Evolutionary conservation across 2,888 invertebrate genomes (phyloP), one percentile per base, ranked within the genome.

Genomic region (Tenthredo amoena): DNA sequence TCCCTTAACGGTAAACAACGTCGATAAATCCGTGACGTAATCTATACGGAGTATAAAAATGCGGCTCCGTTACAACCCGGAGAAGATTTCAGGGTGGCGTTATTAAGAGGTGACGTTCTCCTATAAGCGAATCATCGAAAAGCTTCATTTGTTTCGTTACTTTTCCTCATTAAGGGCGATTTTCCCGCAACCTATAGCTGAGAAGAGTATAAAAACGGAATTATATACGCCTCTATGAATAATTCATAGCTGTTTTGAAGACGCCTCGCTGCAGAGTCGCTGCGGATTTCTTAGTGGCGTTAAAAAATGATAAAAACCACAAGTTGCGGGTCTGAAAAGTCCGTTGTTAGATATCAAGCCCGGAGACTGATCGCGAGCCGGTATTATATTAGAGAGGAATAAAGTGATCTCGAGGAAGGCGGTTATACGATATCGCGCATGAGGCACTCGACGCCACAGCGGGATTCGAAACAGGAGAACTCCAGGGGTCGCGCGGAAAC

Each of bases 1-100:
- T 79, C 83, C 68, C 68, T 68, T 47, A 71, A 68, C 83, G 83
- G 81, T 81, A 81, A 83, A 83, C 68, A 83, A 83, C 47, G 68
- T 68, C 83, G 83, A 83, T 83, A 83, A 83, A 83, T 83, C 58
- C 31, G 68, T 83, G 26, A 34, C 83, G 47, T 71, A 50, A 83
- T 83, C 83, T 50, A 62, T n/a, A 50, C 31, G 21, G 31, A 77
- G 77, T 50, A 47, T 50, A 40, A 62, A 9, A n/a, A 34, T 77
- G 50, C 68, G 68, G 34, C 34, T 26, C 31, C 55, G 55, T 62
- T 37, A 62, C 10, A 18, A 62, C 12, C 58, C 43, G 55, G 4
- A n/a, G 21, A 31, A 68, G 21, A 74, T 43, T 43, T 43, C 34
- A 55, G 50, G 55, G 34, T 55, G 6, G 7, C 18, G 18, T 34